Conservation (phyloP, 2,888 invertebrate genomes). For the Himalopsyche japonica region DNA sequence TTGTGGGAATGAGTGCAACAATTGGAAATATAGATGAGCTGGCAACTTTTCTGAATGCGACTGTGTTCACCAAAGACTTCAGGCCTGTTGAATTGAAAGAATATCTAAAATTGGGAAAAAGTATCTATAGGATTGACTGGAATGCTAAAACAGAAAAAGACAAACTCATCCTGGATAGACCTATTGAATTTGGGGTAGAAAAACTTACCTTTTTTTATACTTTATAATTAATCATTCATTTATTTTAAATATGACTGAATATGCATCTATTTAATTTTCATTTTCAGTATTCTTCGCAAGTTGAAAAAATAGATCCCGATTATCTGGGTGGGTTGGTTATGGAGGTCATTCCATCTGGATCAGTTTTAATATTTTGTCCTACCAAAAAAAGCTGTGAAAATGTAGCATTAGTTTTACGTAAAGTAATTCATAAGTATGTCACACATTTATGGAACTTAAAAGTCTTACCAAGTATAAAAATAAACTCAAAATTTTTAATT, state of each 20-base stretch:
- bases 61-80: slow-evolving; percentile 82
- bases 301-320: slow-evolving; percentile 74
- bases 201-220: slow-evolving; percentile 30
- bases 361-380: slow-evolving; percentile 91
- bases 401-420: slow-evolving; percentile 76
- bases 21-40: slow-evolving; percentile 88
- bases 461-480: too few species aligned
- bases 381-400: slow-evolving; percentile 92
- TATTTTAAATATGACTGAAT: neutral
- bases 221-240: slow-evolving; percentile 18
- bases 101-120: slow-evolving; percentile 74
- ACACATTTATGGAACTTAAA: neutral
- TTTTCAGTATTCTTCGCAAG: slow-evolving; percentile 64
- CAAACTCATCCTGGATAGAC: slow-evolving; percentile 56
- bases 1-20: slow-evolving; percentile 97
- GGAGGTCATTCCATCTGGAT: slow-evolving; percentile 78
- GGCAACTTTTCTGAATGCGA: slow-evolving; percentile 77
- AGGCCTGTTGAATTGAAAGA: slow-evolving; percentile 86
- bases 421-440: slow-evolving; percentile 57
- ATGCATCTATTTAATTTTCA: neutral
- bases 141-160: slow-evolving; percentile 54
- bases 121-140: slow-evolving; percentile 61
- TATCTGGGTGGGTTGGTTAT: slow-evolving; percentile 76
- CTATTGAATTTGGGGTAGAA: slow-evolving; percentile 55
- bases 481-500: too few species aligned